phyloP scores from a whole-genome alignment of 2,797 vertebrate genomes.

The Pangasius krempfi region DNA sequence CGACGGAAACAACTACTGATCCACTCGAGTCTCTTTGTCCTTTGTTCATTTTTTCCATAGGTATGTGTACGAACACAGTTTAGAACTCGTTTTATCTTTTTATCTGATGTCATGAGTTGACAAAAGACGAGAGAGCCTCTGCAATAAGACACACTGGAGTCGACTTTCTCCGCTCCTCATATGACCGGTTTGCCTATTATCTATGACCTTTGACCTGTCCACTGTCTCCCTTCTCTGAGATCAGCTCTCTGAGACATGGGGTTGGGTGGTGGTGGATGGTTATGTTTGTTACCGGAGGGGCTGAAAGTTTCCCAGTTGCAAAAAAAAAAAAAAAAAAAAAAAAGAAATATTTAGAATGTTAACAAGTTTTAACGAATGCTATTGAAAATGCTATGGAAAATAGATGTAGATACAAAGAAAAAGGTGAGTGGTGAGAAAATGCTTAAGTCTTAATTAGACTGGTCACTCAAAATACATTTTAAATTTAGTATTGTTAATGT shows the following conservation, averaged over 20 bases:
- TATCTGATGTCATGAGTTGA: conserved; percentile 44
- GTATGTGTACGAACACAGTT: conserved; percentile 51
- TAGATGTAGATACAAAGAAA: conserved; percentile 56
- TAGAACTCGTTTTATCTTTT: conserved; percentile 34
- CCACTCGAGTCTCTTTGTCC: conserved; percentile 64
- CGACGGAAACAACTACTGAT: conserved; percentile 74
- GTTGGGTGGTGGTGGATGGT: conserved; percentile 63
- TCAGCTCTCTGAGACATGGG: conserved; percentile 65
- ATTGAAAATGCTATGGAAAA: conserved; percentile 56
- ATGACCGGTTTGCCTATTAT: conserved; percentile 55
- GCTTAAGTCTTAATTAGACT: conserved; percentile 62
- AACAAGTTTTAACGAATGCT: conserved; percentile 56
- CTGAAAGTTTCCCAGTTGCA: conserved; percentile 69
- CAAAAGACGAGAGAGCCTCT: conserved; percentile 59
- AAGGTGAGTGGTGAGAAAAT: conserved; percentile 51
- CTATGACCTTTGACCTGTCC: conserved; percentile 73
- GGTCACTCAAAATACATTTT: conserved; percentile 68
- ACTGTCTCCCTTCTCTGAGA: conserved; percentile 68
- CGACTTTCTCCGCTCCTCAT: conserved; percentile 38
- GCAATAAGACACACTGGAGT: conserved; percentile 81
- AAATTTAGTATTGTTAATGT: conserved; percentile 75
- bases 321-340: conserved; percentile 57
- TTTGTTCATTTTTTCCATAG: conserved; percentile 55
- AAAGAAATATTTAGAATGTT: conserved; percentile 29
- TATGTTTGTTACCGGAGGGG: conserved; percentile 53